phyloP scores from a whole-genome alignment of 2,797 vertebrate species.

The Schizopygopsis malacanthus region DNA sequence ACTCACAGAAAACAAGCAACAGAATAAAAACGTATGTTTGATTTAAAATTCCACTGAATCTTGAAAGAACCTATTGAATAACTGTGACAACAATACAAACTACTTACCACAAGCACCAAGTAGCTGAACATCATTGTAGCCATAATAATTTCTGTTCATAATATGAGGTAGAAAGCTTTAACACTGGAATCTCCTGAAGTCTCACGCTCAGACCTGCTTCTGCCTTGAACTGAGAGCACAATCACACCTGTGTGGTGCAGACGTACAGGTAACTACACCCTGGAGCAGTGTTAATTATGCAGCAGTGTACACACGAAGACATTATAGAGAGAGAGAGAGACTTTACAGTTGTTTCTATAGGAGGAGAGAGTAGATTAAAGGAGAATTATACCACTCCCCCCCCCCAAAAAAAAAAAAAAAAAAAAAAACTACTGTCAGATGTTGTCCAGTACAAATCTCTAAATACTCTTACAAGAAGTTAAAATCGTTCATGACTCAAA shows the following conservation, averaged over 20 bases:
- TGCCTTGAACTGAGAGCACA: neutral
- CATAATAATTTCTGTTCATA: neutral
- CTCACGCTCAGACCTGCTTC: neutral
- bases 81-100: neutral
- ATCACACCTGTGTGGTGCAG: neutral
- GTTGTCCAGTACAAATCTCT: neutral
- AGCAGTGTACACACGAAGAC: neutral
- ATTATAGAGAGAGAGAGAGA: constrained; percentile 9
- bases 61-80: neutral
- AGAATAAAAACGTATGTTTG: neutral
- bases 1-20: neutral
- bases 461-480: neutral
- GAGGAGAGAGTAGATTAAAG: neutral
- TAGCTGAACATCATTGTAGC: neutral
- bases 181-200: neutral
- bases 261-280: constrained; percentile 22
- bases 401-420: no score
- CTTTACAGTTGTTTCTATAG: neutral
- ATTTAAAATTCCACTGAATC: neutral
- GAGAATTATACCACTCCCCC: neutral
- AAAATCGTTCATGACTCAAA: neutral
- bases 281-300: neutral
- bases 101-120: constrained; percentile 33
- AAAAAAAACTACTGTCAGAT: neutral
- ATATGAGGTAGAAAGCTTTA: neutral